Evolutionary conservation across 23 tunicate genomes (phyloP), one percentile per base, ranked within the genome.

Genomic region (Trididemnum miniatum): DNA sequence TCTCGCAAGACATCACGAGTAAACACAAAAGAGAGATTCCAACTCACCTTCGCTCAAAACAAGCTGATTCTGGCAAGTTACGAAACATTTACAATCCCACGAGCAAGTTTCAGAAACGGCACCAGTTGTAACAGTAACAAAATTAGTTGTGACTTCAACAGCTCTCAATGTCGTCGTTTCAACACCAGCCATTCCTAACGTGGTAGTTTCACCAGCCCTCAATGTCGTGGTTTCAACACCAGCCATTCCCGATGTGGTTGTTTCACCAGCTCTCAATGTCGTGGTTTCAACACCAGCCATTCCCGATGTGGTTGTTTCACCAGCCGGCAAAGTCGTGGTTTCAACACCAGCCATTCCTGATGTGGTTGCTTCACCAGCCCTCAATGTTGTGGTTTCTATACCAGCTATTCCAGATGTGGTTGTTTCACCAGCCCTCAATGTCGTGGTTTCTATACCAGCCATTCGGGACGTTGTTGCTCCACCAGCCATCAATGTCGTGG

Each of bases 1-100:
- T n/a, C n/a, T n/a, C n/a, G n/a, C n/a, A n/a, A n/a, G n/a, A n/a
- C n/a, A n/a, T n/a, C n/a, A n/a, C n/a, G n/a, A n/a, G n/a, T n/a
- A n/a, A n/a, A n/a, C n/a, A n/a, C n/a, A 49, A 49, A 49, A 49
- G 57, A 20, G 20, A 12, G 22, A 52, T 30, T 71, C 4, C 23
- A 5, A 69, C 38, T 83, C 34, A 90, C 96, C 89, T 90, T 75
- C 78, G 0, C 27, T 74, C 24, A 90, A 83, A 0, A 89, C 39
- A 24, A 77, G 30, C 50, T 92, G 92, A 39, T 92, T 81, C 31
- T 77, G 72, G 57, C 97, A 92, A 26, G 86, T 83, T 22, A 92
- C 89, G 39, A 60, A 92, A 49, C 97, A 92, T 63, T 83, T 92
- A 77, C 97, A 92, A 34, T 92, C 97, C 89, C 89, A 84, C 1